Conservation (phyloP, 2,113 vertebrate species). For the Mirounga angustirostris region DNA sequence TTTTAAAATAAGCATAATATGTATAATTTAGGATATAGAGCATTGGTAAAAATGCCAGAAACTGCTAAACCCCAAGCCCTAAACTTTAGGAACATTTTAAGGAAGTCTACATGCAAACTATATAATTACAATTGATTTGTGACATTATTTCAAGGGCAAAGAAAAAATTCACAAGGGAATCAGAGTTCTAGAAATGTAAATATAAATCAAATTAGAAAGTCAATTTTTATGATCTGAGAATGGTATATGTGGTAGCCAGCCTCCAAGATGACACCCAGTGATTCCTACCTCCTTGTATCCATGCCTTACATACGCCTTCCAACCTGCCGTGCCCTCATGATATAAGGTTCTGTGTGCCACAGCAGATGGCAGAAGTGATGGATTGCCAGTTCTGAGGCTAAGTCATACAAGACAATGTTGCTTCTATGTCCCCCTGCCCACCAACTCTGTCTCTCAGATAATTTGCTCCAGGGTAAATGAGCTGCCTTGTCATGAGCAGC, state of each 20-base stretch:
- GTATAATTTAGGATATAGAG: not conserved
- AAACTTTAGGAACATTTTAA: not conserved
- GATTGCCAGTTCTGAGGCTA: not conserved
- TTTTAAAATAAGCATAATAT: not conserved
- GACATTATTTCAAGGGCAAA: not conserved
- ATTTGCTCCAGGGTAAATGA: not conserved
- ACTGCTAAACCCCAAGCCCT: not conserved
- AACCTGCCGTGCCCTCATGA: not conserved
- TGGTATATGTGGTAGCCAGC: not conserved
- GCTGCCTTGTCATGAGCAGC: not conserved
- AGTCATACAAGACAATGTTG: not conserved
- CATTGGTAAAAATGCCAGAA: conserved; percentile 17
- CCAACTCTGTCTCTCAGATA: not conserved
- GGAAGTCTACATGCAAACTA: not conserved
- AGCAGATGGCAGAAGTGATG: not conserved
- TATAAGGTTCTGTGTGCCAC: not conserved
- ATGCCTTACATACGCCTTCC: not conserved
- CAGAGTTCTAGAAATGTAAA: not conserved
- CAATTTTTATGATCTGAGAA: not conserved
- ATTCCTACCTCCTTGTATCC: not conserved
- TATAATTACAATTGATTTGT: conserved; percentile 28
- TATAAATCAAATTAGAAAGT: not conserved
- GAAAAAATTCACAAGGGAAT: not conserved
- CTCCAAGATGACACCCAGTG: not conserved
- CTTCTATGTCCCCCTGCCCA: not conserved